These are phyloP conservation scores for Lithophane semibrunnea DNA, from an alignment of 2,888 invertebrate species.

Conservation along the genomic window DNA sequence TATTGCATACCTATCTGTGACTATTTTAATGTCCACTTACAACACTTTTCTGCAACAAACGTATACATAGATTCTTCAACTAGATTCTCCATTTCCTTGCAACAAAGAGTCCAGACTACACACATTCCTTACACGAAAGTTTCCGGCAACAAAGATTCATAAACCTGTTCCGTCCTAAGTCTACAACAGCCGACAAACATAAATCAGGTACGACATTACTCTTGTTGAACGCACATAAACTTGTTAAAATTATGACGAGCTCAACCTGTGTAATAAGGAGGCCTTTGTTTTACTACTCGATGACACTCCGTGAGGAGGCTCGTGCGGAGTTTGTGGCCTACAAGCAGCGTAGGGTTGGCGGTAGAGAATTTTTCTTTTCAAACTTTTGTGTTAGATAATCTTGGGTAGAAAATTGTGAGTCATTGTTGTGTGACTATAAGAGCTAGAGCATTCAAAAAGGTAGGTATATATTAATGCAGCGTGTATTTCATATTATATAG, in stretches of 20 bases:
- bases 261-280: constrained; percentile 67
- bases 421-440: neutral
- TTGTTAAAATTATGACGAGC: constrained; percentile 72
- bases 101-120: constrained; percentile 30
- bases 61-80: neutral
- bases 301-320: constrained; percentile 66
- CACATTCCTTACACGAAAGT: constrained; percentile 51
- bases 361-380: constrained; percentile 3
- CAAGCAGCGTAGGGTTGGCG: constrained; percentile 47
- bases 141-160: constrained; percentile 65
- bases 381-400: constrained; percentile 12
- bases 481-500: neutral
- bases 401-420: neutral
- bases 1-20: neutral
- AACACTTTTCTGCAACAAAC: neutral
- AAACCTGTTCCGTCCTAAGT: constrained; percentile 67
- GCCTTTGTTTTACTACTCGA: constrained; percentile 72
- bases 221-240: constrained; percentile 70
- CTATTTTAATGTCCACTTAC: too few relatives aligned
- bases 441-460: neutral
- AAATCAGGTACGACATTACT: constrained; percentile 70
- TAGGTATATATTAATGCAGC: neutral
- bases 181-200: constrained; percentile 67
- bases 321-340: constrained; percentile 62
- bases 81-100: neutral